Evolutionary conservation across 2,888 invertebrate genomes (phyloP).

Genomic region (Ceraclea dissimilis): DNA sequence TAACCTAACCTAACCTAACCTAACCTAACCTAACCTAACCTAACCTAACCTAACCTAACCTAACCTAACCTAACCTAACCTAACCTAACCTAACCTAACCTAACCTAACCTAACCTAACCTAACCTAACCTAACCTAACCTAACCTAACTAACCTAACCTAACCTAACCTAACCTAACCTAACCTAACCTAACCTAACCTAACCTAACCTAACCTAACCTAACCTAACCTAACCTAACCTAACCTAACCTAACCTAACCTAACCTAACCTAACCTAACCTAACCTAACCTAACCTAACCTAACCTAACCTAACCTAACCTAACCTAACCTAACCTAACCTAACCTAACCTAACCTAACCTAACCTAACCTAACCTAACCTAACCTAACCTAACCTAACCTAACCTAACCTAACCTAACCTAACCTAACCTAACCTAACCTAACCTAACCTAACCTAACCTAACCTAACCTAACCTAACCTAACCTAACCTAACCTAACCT

Average conservation of each 20-base stretch:
- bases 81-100: conserved; percentile 12
- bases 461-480: conserved; percentile 20
- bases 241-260: conserved; percentile 25
- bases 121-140: conserved; percentile 17
- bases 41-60: conserved; percentile 5
- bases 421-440: conserved; percentile 1
- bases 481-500: conserved; percentile 17
- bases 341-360: conserved; percentile 25
- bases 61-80: conserved; percentile 9
- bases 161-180: conserved; percentile 9
- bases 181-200: conserved; percentile 8
- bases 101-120: conserved; percentile 24
- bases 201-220: conserved; percentile 5
- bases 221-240: conserved; percentile 5
- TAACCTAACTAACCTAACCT: conserved; percentile 10
- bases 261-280: conserved; percentile 26
- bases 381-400: conserved; percentile 20
- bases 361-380: conserved; percentile 20
- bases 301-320: conserved; percentile 19
- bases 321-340: conserved; percentile 5
- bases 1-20: conserved; percentile 14
- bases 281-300: conserved; percentile 25
- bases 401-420: conserved; percentile 17
- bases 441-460: conserved; percentile 18
- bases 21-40: conserved; percentile 13